These are phyloP conservation scores for Aurelia sp. DNA, from an alignment of 30 jellyfish, hydroid and myxozoan species.

Conservation along the genomic window DNA sequence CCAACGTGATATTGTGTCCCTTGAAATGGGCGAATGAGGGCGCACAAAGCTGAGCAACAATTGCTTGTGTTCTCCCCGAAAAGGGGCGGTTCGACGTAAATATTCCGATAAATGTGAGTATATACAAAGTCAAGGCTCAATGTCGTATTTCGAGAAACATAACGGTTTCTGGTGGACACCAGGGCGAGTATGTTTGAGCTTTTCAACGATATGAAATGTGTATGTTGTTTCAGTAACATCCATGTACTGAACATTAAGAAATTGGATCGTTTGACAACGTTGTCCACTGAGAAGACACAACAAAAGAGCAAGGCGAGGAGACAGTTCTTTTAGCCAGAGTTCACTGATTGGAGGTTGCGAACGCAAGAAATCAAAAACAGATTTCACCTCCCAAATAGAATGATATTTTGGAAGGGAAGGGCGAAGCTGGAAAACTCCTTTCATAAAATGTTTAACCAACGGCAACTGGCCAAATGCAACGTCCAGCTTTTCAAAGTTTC, in stretches of 20 bases:
- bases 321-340: background rate
- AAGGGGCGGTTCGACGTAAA: background rate
- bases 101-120: background rate
- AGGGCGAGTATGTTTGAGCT: constrained; percentile 17
- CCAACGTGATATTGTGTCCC: constrained; percentile 18
- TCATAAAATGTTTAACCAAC: constrained; percentile 19
- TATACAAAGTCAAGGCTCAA: background rate
- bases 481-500: background rate
- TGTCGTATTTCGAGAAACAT: background rate
- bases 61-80: background rate
- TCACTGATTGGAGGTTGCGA: background rate
- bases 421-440: constrained; percentile 16
- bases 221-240: background rate
- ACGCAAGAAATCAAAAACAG: background rate
- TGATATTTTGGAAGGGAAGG: constrained; percentile 16
- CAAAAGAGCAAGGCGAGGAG: constrained; percentile 3
- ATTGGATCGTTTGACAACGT: constrained; percentile 16
- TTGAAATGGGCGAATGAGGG: constrained; percentile 25
- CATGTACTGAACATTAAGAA: background rate
- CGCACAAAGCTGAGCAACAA: constrained; percentile 1
- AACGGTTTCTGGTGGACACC: background rate
- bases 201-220: background rate
- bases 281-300: constrained; percentile 1
- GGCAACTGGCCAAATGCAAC: constrained; percentile 23
- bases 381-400: background rate